Evolutionary conservation across 2,888 invertebrate genomes (phyloP), one percentile per base, ranked within the genome.

Genomic region (Monochamus alternatus): DNA sequence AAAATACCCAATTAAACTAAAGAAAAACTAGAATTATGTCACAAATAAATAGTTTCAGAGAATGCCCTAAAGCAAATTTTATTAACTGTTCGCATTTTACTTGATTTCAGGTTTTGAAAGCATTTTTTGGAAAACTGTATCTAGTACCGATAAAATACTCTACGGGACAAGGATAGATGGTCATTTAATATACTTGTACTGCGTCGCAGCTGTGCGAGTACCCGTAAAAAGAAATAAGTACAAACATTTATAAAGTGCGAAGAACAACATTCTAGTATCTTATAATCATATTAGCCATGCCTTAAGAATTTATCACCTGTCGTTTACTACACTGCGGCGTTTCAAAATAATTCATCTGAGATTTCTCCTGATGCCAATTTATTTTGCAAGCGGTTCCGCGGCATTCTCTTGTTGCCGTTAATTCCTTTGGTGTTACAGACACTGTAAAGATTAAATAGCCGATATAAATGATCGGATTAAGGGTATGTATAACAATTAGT

Each of bases 281-380:
- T 78, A 81, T 81, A 82, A 82, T 82, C 81, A 82, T 82, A 82
- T 82, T 82, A 81, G 80, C 79, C 71, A 79, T 82, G 82, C 80
- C 77, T 77, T 66, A 76, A 77, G 76, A 80, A 82, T 82, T 82
- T 82, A 82, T 81, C 78, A 78, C 82, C 82, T 81, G 80, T 82
- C 82, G 75, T 78, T 76, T 75, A 67, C 79, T 76, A 81, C 81
- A 81, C 79, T 78, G 81, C 78, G 75, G 75, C 79, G 78, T 80
- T 81, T 81, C 79, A 78, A 81, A 81, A 80, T 81, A 81, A 80
- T 77, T 81, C 78, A 75, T 74, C 68, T 74, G 67, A 66, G 76
- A 30, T 32, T 71, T 77, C 75, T 71, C 72, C 73, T 75, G 72
- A 73, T 75, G 73, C 75, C 77, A 75, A 79, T 79, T 79, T 79